Evolutionary conservation across 2,888 invertebrate genomes (phyloP).

Genomic region (Aleiodes testaceus): DNA sequence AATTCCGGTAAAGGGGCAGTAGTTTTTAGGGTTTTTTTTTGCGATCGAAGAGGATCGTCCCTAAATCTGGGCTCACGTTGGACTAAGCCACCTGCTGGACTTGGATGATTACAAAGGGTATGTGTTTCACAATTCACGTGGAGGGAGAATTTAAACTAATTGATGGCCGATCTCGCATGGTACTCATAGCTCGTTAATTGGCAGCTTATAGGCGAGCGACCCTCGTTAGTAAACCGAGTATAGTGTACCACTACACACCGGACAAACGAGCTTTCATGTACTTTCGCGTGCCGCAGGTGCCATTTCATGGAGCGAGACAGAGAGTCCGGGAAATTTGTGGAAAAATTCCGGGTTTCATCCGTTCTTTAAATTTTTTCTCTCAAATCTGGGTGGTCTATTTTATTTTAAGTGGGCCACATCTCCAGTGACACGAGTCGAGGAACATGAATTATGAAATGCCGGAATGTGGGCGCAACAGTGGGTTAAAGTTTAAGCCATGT

Average conservation of each 20-base stretch:
- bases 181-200: conserved; percentile 69
- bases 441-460: conserved; percentile 26
- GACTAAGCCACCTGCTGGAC: conserved; percentile 28
- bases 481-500: conserved; percentile 59
- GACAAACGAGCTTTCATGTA: conserved; percentile 56
- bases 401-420: conserved; percentile 35
- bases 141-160: conserved; percentile 65
- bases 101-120: conserved; percentile 34
- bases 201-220: conserved; percentile 66
- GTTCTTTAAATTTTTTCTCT: no score
- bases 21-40: no score
- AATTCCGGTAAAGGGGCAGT: no score
- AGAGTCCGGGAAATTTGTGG: neutral
- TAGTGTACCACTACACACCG: conserved; percentile 16
- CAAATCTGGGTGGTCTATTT: conserved; percentile 38
- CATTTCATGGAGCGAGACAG: conserved; percentile 38
- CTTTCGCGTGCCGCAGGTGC: conserved; percentile 52
- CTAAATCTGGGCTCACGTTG: conserved; percentile 8
- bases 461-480: conserved; percentile 41
- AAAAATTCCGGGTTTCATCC: no score
- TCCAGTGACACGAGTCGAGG: conserved; percentile 29
- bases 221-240: conserved; percentile 64
- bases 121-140: conserved; percentile 18
- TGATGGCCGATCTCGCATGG: conserved; percentile 64
- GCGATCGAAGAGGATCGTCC: neutral